A percentile compares a stretch with the other conserved stretches of the same genome.
phyloP scores from a whole-genome alignment of 35 echinoderm and acorn worm genomes.

The Strongylocentrotus purpuratus region DNA sequence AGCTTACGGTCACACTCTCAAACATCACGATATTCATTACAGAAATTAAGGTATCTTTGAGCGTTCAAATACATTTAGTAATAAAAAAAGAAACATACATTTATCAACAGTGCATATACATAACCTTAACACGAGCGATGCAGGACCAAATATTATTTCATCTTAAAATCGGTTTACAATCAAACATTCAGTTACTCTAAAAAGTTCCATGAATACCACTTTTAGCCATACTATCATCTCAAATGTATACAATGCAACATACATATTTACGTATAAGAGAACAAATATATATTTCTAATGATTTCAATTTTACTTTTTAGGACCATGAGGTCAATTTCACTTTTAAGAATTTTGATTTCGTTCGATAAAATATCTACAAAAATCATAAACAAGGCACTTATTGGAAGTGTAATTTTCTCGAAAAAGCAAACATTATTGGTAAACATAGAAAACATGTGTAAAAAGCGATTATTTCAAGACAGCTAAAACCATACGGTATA shows the following conservation, averaged over 20 bases:
- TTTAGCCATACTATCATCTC: not conserved
- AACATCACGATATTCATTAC: not conserved
- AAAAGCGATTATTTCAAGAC: not conserved
- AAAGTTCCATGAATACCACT: not conserved
- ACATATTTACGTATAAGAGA: not conserved
- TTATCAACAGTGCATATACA: not conserved
- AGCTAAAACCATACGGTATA: too few relatives aligned
- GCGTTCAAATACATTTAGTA: not conserved
- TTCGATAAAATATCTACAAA: not conserved
- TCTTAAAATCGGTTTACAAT: not conserved
- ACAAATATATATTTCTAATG: not conserved
- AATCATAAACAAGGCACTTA: not conserved
- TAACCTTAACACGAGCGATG: not conserved
- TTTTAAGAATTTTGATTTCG: not conserved
- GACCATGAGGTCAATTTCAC: not conserved
- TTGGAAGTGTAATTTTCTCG: not conserved
- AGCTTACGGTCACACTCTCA: not conserved
- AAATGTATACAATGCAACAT: not conserved
- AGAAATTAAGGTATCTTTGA: not conserved
- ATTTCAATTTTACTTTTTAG: not conserved
- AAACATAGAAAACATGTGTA: not conserved
- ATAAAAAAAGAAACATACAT: not conserved
- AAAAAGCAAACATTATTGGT: not conserved
- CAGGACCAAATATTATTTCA: not conserved
- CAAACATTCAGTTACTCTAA: not conserved